These are phyloP conservation scores for Oceanites oceanicus DNA, from an alignment of 2,113 vertebrate species.

Conservation along the genomic window DNA sequence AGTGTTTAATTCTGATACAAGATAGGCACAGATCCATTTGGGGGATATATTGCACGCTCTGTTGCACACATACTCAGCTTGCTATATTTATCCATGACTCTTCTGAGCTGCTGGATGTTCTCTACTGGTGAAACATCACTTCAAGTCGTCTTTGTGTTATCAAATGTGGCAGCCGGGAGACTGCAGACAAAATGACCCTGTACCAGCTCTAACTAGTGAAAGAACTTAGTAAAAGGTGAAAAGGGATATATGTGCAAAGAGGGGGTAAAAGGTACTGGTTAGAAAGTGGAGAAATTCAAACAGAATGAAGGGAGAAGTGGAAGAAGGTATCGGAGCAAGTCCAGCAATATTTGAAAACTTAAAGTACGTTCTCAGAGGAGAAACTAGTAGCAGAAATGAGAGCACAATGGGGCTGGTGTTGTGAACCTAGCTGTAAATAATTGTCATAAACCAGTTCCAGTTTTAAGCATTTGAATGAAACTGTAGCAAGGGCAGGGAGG, in stretches of 20 bases:
- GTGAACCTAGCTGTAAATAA: neutral
- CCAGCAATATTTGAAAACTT: neutral
- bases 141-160: neutral
- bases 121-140: neutral
- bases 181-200: neutral
- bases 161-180: neutral
- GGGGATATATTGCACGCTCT: neutral
- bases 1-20: neutral
- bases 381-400: neutral
- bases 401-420: neutral
- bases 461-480: neutral
- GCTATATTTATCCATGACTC: neutral
- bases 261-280: neutral
- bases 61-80: neutral
- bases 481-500: neutral
- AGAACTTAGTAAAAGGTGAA: neutral
- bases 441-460: neutral
- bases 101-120: neutral
- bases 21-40: neutral
- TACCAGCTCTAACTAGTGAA: neutral
- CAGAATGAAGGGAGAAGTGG: neutral
- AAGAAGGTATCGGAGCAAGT: neutral
- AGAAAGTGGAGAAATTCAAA: neutral
- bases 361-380: rapidly evolving
- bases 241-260: neutral